phyloP scores from a whole-genome alignment of 2,797 vertebrate genomes.

The Darevskia mixta region DNA sequence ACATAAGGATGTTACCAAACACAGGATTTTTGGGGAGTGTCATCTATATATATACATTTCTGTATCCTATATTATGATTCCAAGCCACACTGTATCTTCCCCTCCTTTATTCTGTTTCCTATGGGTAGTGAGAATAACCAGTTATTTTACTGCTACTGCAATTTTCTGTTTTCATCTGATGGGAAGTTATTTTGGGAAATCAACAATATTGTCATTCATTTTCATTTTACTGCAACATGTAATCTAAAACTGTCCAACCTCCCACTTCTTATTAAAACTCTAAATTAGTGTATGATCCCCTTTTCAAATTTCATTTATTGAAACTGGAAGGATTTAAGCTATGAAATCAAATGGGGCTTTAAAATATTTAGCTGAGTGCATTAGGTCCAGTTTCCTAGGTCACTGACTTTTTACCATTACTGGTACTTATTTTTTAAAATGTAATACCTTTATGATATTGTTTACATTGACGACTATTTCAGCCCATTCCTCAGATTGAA shows the following conservation, averaged over 20 bases:
- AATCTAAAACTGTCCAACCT: background rate
- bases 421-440: background rate
- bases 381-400: background rate
- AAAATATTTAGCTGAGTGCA: background rate
- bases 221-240: background rate
- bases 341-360: no score
- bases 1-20: background rate
- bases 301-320: background rate
- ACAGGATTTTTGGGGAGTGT: background rate
- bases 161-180: background rate
- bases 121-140: background rate
- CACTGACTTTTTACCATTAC: background rate
- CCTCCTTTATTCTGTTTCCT: background rate
- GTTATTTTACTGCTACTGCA: background rate
- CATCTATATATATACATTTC: background rate
- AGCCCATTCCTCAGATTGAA: constrained; percentile 89
- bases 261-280: background rate
- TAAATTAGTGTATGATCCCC: background rate
- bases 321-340: background rate
- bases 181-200: background rate
- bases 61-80: background rate
- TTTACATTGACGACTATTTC: constrained; percentile 88
- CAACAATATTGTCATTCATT: background rate
- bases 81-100: background rate
- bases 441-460: constrained; percentile 89